Evolutionary conservation across 1,140 invertebrate genomes (phyloP), one percentile per base, ranked within the genome.

Genomic region (Nasonia vitripennis): DNA sequence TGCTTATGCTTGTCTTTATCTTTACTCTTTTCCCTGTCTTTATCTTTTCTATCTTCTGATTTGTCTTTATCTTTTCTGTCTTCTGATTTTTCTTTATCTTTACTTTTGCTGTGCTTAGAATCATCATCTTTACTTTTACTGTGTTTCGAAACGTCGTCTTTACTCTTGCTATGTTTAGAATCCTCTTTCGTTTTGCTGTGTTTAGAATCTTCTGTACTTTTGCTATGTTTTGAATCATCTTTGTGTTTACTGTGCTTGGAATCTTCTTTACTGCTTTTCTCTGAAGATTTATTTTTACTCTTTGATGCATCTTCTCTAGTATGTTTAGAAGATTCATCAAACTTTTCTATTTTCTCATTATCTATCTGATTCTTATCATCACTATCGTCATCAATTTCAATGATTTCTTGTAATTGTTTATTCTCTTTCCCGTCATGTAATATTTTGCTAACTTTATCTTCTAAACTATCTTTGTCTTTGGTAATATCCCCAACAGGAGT

Each of bases 381-480:
- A 78, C 20, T 77, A 45, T 67, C 73, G 14, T 73, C 48, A 67
- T 78, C 10, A 23, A 23, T 77, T 81, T 85, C 23, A 27, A 78
- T 84, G 12, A 78, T 10, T 48, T 87, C 73, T 78, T 62, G 55
- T n/a, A 62, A 4, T 62, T n/a, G 55, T 20, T 81, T 82, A 68
- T 83, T 70, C 45, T 88, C 86, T 37, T 88, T 87, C 86, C 89
- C 85, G 62, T 88, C 85, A 85, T 89, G 37, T 68, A 37, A 83
- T 75, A 48, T 85, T 70, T 88, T 84, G 77, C 75, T 51, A 48
- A 73, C 78, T 86, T 71, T 83, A 83, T 62, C 70, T 80, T 87
- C 37, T 82, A 78, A 37, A 71, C 87, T 87, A 84, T 89, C 80
- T 83, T 89, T 79, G 84, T 89, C 88, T 83, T 90, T 88, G 85